Evolutionary conservation across 2,888 invertebrate genomes (phyloP).

Genomic region (Acleris literana): DNA sequence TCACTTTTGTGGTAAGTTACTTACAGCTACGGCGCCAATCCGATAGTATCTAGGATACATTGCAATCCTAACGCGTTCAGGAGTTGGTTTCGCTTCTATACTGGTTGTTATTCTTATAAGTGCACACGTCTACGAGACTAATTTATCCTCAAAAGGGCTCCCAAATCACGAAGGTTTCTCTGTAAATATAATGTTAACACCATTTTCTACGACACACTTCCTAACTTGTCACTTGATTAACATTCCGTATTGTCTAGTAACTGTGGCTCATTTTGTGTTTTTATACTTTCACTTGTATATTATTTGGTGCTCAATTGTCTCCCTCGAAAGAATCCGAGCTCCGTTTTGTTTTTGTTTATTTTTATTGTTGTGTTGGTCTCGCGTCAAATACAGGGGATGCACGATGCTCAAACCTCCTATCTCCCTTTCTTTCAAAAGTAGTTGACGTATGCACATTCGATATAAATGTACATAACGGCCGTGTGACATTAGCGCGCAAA

Average conservation of each 20-base stretch:
- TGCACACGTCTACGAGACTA: constrained; percentile 27
- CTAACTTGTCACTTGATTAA: constrained; percentile 71
- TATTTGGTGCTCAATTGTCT: constrained; percentile 70
- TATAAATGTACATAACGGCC: constrained; percentile 40
- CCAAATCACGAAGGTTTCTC: constrained; percentile 47
- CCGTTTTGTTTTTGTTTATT: constrained; percentile 59
- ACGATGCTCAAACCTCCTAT: constrained; percentile 79
- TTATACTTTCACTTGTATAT: constrained; percentile 52
- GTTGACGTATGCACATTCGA: constrained; percentile 53
- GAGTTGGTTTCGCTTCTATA: not conserved
- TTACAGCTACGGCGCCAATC: not conserved
- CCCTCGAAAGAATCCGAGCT: constrained; percentile 80
- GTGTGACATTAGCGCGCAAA: constrained; percentile 30
- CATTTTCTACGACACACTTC: constrained; percentile 64
- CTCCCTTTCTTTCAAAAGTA: constrained; percentile 58
- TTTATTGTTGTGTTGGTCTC: constrained; percentile 63
- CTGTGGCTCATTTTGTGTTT: constrained; percentile 46
- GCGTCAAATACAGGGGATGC: constrained; percentile 82
- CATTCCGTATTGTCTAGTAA: constrained; percentile 68
- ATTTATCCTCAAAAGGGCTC: constrained; percentile 56
- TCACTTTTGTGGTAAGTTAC: not conserved
- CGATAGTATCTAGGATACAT: not conserved
- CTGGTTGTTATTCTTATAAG: constrained; percentile 2
- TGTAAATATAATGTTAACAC: constrained; percentile 57
- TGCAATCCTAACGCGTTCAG: not conserved